Conservation (phyloP, 2,888 invertebrate species). For the Argyresthia goedartella region DNA sequence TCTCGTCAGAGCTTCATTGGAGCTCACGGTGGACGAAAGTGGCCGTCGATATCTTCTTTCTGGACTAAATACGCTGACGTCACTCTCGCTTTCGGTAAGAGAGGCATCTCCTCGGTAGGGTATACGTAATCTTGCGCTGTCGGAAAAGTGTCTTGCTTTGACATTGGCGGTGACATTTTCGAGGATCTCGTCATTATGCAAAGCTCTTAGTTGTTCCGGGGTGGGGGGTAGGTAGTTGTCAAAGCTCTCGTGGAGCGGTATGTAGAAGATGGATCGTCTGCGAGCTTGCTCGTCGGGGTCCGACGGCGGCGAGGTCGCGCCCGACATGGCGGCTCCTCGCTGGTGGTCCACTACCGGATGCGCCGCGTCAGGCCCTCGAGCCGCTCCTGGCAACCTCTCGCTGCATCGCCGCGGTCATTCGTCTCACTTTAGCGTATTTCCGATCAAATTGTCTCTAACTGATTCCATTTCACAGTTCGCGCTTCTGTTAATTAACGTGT, state of each 20-base stretch:
- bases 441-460: slow-evolving; percentile 27
- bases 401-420: slow-evolving; percentile 46
- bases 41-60: slow-evolving; percentile 49
- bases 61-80: slow-evolving; percentile 51
- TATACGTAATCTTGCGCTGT: slow-evolving; percentile 34
- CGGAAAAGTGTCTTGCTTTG: slow-evolving; percentile 41
- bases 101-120: slow-evolving; percentile 46
- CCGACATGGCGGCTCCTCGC: slow-evolving; percentile 43
- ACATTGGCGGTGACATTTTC: slow-evolving; percentile 30
- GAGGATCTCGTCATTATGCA: slow-evolving; percentile 44
- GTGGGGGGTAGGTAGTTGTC: slow-evolving; percentile 70
- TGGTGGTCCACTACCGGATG: slow-evolving; percentile 28
- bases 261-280: slow-evolving; percentile 82
- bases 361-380: slow-evolving; percentile 43
- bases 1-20: slow-evolving; percentile 54
- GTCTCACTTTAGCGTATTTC: slow-evolving; percentile 39
- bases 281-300: slow-evolving; percentile 64
- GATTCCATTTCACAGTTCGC: slow-evolving; percentile 40
- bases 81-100: slow-evolving; percentile 59
- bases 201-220: slow-evolving; percentile 55
- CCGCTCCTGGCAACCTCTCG: slow-evolving; percentile 33
- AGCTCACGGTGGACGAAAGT: slow-evolving; percentile 52
- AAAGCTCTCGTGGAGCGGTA: slow-evolving; percentile 75
- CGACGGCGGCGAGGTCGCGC: slow-evolving; percentile 41
- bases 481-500: slow-evolving; percentile 27